These are phyloP conservation scores for Rutilus rutilus DNA, from an alignment of 2,113 vertebrate species.

Conservation along the genomic window DNA sequence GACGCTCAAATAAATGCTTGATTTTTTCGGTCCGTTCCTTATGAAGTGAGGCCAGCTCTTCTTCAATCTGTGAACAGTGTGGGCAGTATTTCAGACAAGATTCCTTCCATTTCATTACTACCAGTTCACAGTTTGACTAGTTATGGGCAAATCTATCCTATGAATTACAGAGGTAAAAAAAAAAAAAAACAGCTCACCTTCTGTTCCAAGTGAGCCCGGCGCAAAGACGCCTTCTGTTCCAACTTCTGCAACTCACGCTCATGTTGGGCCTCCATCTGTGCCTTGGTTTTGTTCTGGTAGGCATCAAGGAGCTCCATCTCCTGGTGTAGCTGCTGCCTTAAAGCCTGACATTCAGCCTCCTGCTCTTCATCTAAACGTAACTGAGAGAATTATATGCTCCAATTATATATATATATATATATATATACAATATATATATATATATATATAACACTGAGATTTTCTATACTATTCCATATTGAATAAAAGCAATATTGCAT, in stretches of 20 bases:
- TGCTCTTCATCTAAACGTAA: conserved; percentile 97
- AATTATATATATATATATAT: conserved; percentile 29
- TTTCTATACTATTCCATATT: background rate
- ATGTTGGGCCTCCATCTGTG: conserved; percentile 97
- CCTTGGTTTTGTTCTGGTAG: conserved; percentile 99
- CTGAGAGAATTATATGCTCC: conserved; percentile 69
- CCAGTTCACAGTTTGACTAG: background rate
- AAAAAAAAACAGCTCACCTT: conserved; percentile 79
- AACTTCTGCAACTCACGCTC: conserved; percentile 96
- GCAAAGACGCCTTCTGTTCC: conserved; percentile 96
- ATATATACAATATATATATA: no score
- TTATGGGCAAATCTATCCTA: background rate
- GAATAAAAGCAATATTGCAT: background rate
- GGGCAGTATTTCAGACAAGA: background rate
- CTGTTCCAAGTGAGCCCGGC: conserved; percentile 95
- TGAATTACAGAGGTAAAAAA: conserved; percentile 53
- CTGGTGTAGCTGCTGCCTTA: conserved; percentile 97
- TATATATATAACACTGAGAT: background rate
- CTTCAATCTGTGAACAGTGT: conserved; percentile 86
- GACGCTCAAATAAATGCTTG: conserved; percentile 93
- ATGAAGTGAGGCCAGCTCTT: conserved; percentile 96
- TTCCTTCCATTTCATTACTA: background rate
- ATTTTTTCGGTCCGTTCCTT: conserved; percentile 98
- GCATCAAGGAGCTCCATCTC: conserved; percentile 99
- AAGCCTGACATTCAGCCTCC: conserved; percentile 97